phyloP scores from a whole-genome alignment of 2,113 vertebrate genomes.

The Lepus timidus region DNA sequence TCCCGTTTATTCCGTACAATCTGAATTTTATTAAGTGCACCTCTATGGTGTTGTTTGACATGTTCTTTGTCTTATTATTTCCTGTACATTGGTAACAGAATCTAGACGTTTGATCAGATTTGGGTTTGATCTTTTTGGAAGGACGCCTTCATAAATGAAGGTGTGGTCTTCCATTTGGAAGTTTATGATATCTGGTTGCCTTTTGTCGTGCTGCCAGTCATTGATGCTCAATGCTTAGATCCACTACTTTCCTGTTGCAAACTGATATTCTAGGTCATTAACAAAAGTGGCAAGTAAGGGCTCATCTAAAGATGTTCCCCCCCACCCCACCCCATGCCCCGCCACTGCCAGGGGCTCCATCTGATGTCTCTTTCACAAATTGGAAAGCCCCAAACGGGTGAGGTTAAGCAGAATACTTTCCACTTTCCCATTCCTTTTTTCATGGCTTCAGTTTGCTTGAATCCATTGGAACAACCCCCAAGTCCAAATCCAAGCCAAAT shows the following conservation, averaged over 20 bases:
- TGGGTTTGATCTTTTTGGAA: background rate
- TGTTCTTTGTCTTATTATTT: slow-evolving; percentile 24
- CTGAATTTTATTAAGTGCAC: background rate
- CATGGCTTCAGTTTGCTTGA: slow-evolving; percentile 39
- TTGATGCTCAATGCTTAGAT: slow-evolving; percentile 8
- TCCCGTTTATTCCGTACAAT: background rate
- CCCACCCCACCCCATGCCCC: background rate
- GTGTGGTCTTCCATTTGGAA: slow-evolving; percentile 12
- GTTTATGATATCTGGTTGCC: background rate
- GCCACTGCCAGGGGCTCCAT: background rate
- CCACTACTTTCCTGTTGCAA: slow-evolving; percentile 23
- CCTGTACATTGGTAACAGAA: background rate
- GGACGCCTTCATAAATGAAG: background rate
- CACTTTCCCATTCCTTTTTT: slow-evolving; percentile 26
- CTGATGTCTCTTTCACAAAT: slow-evolving; percentile 13
- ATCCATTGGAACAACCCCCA: slow-evolving; percentile 24
- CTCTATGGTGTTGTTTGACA: background rate
- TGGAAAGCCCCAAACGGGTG: background rate
- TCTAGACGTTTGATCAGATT: slow-evolving; percentile 44
- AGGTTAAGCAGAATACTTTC: slow-evolving; percentile 18
- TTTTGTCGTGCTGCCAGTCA: slow-evolving; percentile 28
- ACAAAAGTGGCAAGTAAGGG: slow-evolving; percentile 35
- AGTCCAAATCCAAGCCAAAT: slow-evolving; percentile 63
- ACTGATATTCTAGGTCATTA: background rate
- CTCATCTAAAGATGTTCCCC: slow-evolving; percentile 13